phyloP scores from a whole-genome alignment of 1,140 invertebrate species.

The Drosophila guanche region DNA sequence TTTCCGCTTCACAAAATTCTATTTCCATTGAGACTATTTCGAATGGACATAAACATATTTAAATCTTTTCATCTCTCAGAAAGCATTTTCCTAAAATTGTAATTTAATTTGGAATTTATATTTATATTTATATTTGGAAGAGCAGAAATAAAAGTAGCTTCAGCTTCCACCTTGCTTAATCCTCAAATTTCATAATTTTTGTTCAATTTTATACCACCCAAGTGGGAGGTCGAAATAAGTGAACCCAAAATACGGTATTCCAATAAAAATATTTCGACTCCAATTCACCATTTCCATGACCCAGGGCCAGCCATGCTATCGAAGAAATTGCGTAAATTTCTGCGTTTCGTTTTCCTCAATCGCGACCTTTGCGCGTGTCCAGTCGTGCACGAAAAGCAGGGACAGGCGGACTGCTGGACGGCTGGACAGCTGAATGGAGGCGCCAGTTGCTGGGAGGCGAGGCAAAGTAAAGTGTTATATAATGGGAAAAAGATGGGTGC shows the following conservation, averaged over 20 bases:
- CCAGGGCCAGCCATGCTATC: constrained; percentile 15
- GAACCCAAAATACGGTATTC: no score
- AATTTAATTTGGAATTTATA: no score
- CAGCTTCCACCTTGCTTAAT: no score
- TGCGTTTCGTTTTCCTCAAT: constrained; percentile 8
- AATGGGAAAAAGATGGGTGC: constrained; percentile 40
- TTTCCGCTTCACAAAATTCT: no score
- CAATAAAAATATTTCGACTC: constrained; percentile 5
- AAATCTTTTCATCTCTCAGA: no score
- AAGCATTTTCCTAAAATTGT: no score
- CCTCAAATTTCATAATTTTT: neutral
- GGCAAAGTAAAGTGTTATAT: constrained; percentile 72
- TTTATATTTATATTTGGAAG: no score
- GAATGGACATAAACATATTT: no score
- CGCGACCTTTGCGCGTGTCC: constrained; percentile 59
- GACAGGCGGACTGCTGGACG: neutral
- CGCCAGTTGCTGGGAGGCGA: constrained; percentile 2
- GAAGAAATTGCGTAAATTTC: constrained; percentile 49
- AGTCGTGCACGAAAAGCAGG: constrained; percentile 47
- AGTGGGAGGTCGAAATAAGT: neutral
- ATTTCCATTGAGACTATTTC: no score
- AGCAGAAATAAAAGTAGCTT: no score
- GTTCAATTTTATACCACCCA: neutral
- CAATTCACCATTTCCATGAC: constrained; percentile 7
- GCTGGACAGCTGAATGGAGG: no score